Conservation (phyloP, 35 echinoderm and acorn worm species). For the Anneissia japonica region DNA sequence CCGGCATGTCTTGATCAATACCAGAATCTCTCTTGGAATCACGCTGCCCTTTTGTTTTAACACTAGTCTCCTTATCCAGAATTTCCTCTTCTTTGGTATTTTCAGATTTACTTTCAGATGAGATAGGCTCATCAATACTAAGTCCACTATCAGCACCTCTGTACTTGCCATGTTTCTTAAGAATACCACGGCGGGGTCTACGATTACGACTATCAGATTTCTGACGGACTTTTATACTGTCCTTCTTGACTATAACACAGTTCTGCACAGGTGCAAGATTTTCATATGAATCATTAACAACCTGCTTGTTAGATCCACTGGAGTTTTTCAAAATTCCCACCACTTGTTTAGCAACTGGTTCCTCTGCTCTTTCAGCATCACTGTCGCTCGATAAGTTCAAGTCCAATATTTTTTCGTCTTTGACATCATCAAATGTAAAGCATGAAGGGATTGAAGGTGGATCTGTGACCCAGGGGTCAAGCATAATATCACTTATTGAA, state of each 20-base stretch:
- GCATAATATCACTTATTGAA: slow-evolving; percentile 71
- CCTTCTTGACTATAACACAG: slow-evolving; percentile 13
- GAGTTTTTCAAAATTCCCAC: slow-evolving; percentile 46
- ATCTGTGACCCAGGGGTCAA: slow-evolving; percentile 59
- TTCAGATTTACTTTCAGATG: neutral
- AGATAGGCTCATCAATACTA: slow-evolving; percentile 24
- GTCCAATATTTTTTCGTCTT: neutral
- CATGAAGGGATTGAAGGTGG: slow-evolving; percentile 9
- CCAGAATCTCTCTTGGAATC: slow-evolving; percentile 25
- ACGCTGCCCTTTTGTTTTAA: neutral
- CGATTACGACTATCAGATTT: neutral
- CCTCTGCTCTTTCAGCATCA: slow-evolving; percentile 13
- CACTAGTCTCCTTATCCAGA: neutral
- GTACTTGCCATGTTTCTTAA: slow-evolving; percentile 37
- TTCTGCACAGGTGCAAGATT: slow-evolving; percentile 3
- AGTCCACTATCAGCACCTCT: slow-evolving; percentile 49
- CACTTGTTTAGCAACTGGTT: neutral
- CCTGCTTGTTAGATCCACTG: slow-evolving; percentile 22
- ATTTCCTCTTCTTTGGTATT: neutral
- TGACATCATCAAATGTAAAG: neutral
- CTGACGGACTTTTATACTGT: slow-evolving; percentile 17
- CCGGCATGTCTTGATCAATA: slow-evolving; percentile 24
- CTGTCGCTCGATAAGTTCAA: slow-evolving; percentile 5
- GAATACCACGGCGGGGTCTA: slow-evolving; percentile 20
- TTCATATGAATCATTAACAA: neutral